Percentiles rank a stretch among this genome's conserved stretches.
Evolutionary conservation across 2,888 invertebrate species (phyloP).

Genomic region (Ommatoiulus sabulosus): DNA sequence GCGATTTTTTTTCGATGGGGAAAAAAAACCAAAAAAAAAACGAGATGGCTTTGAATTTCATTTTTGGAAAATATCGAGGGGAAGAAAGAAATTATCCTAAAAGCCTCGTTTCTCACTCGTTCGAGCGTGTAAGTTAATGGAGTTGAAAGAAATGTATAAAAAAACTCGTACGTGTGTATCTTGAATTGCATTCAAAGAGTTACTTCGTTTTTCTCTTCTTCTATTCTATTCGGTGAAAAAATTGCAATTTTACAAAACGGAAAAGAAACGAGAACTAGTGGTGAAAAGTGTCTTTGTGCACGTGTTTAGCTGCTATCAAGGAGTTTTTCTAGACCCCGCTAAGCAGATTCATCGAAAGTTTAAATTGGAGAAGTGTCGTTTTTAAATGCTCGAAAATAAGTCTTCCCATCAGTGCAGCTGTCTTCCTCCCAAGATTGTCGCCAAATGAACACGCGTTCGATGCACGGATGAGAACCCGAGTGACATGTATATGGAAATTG

Average conservation of each 20-base stretch:
- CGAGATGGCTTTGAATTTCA: slow-evolving; percentile 27
- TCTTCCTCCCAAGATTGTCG: background rate
- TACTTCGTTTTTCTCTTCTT: background rate
- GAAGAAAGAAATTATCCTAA: slow-evolving; percentile 37
- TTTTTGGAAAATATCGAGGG: slow-evolving; percentile 21
- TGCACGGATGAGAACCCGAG: no score
- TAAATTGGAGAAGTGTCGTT: slow-evolving; percentile 20
- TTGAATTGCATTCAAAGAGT: slow-evolving; percentile 15
- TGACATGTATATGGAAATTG: no score
- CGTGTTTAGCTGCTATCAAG: background rate
- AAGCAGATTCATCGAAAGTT: slow-evolving; percentile 20
- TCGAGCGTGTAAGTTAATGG: slow-evolving; percentile 42
- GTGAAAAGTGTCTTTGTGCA: slow-evolving; percentile 7
- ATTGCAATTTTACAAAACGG: background rate
- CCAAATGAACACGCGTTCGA: background rate
- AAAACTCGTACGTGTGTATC: slow-evolving; percentile 23
- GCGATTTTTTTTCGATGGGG: no score
- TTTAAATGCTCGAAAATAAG: slow-evolving; percentile 15
- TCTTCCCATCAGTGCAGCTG: background rate
- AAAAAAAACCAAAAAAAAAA: background rate
- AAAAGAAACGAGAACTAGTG: background rate
- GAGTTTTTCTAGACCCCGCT: background rate
- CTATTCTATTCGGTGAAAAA: background rate
- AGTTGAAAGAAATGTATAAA: slow-evolving; percentile 41
- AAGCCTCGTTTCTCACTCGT: slow-evolving; percentile 49